These are phyloP conservation scores for Acronicta psi DNA, from an alignment of 2,888 invertebrate genomes.

Conservation along the genomic window DNA sequence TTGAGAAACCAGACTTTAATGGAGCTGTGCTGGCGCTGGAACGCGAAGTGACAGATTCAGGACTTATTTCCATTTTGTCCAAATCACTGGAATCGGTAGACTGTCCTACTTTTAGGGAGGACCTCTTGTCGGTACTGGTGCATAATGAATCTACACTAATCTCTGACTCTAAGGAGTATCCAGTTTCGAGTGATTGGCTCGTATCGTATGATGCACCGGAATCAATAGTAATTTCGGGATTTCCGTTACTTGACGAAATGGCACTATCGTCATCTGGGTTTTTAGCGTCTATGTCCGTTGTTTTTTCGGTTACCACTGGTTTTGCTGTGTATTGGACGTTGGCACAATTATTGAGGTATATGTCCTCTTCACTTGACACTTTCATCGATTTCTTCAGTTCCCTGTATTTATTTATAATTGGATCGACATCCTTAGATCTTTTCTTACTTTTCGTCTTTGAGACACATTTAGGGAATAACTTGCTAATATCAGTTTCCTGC, in stretches of 20 bases:
- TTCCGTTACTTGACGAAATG: slow-evolving; percentile 84
- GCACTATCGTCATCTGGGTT: slow-evolving; percentile 86
- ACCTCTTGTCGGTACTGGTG: slow-evolving; percentile 88
- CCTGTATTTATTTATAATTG: slow-evolving; percentile 85
- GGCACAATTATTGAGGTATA: slow-evolving; percentile 84
- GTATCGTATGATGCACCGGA: slow-evolving; percentile 82
- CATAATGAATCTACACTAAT: slow-evolving; percentile 89
- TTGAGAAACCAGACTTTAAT: slow-evolving; percentile 88
- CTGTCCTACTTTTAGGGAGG: slow-evolving; percentile 90
- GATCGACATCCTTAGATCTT: slow-evolving; percentile 84
- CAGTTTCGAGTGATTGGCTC: slow-evolving; percentile 86
- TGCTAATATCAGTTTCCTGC: slow-evolving; percentile 82
- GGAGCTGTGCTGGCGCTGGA: slow-evolving; percentile 87
- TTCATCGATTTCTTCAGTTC: slow-evolving; percentile 84
- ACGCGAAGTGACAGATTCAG: slow-evolving; percentile 85
- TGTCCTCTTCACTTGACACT: slow-evolving; percentile 82
- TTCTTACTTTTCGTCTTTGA: slow-evolving; percentile 87
- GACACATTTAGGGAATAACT: slow-evolving; percentile 84
- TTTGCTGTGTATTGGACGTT: slow-evolving; percentile 81
- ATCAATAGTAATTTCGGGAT: slow-evolving; percentile 86
- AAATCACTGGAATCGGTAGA: slow-evolving; percentile 92
- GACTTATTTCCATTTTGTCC: slow-evolving; percentile 88
- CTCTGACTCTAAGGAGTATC: slow-evolving; percentile 87
- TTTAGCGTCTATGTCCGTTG: slow-evolving; percentile 78
- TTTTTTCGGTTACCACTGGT: slow-evolving; percentile 74